Evolutionary conservation across 30 jellyfish, hydroid and myxozoan species (phyloP), one percentile per base, ranked within the genome.

Genomic region (Aurelia sp.): DNA sequence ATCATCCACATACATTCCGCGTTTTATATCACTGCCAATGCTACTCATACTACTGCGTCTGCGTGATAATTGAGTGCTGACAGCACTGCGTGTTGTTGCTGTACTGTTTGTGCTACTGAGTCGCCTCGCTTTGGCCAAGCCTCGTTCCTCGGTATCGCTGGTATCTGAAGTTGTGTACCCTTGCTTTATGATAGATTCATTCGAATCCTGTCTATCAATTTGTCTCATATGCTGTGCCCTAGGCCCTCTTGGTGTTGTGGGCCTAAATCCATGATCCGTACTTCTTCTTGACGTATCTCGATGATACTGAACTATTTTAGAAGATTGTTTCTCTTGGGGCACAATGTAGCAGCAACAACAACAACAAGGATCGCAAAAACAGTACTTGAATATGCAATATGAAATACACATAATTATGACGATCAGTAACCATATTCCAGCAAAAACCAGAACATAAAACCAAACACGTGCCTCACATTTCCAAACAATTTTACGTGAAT

Each of bases 381-480:
- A 81, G 52, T 60, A 70, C 50, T 72, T 82, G 63, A 82, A 27
- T 12, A 70, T 24, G 85, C 85, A 82, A 72, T 82, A 82, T 30
- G 27, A 17, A n/a, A 82, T 31, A 24, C 78, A 59, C 59, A 82
- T 64, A 13, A 82, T 31, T n/a, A 82, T 10, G 41, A 82, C 57
- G 10, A 68, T n/a, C 4, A 40, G 51, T 1, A 69, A 8, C 30
- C 71, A 71, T 67, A 82, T 82, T 21, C 92, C 92, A 35, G 55
- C 60, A 48, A 82, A 82, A 31, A 82, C 92, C 38, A 72, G 58
- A 13, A 82, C 85, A 62, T 67, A 89, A 40, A 89, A 82, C 90
- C 89, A 78, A 18, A 81, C 72, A 3, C 97, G 76, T 31, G 91
- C 97, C 81, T 79, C 81, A 80, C 97, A 89, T 2, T 21, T 52